phyloP scores from a whole-genome alignment of 2,113 vertebrate genomes.

The Plecotus auritus region DNA sequence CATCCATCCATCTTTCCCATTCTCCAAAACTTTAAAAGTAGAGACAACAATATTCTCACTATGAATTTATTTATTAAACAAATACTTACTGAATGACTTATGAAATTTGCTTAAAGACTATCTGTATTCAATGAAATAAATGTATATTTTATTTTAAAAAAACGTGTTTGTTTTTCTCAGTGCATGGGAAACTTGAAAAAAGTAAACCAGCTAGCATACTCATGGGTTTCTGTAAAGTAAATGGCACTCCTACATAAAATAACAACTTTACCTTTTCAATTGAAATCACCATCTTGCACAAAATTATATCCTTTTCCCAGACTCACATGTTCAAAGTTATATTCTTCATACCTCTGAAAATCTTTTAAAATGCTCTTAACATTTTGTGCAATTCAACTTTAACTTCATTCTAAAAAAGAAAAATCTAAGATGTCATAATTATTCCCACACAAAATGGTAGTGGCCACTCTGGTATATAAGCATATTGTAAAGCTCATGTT shows the following conservation, averaged over 20 bases:
- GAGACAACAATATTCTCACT: background rate
- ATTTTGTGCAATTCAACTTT: background rate
- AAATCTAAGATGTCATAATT: background rate
- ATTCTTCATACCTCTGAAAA: background rate
- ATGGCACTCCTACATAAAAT: background rate
- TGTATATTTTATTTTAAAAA: background rate
- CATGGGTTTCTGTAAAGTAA: background rate
- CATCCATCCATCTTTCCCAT: background rate
- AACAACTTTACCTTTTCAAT: background rate
- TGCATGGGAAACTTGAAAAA: background rate
- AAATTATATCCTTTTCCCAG: conserved; percentile 17
- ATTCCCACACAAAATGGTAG: background rate
- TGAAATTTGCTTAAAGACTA: background rate
- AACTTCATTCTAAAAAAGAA: conserved; percentile 26
- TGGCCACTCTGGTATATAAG: background rate
- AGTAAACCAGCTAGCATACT: background rate
- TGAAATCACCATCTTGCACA: background rate
- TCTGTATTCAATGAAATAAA: background rate
- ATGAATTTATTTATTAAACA: background rate
- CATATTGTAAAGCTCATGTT: background rate
- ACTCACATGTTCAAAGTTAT: background rate
- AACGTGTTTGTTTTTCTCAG: background rate
- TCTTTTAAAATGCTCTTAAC: background rate
- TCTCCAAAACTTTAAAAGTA: background rate
- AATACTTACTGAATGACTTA: background rate